Percentiles rank a stretch among this genome's conserved stretches.
Conservation (phyloP, 2,113 vertebrate genomes). For the Clarias macrocephalus region DNA sequence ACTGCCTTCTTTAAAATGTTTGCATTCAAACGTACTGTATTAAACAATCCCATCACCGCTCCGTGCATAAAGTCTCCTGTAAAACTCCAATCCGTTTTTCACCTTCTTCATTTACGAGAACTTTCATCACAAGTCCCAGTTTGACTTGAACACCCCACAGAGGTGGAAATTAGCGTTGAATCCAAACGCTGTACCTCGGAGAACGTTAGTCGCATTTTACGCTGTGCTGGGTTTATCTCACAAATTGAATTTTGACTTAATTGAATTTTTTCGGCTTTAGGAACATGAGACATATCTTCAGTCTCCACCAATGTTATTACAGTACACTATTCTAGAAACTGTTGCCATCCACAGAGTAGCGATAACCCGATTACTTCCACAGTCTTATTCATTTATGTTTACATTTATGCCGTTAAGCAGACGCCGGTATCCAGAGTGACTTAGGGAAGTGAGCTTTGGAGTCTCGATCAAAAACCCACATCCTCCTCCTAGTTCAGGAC, state of each 20-base stretch:
- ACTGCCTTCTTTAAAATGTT: too few species aligned
- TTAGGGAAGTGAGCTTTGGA: not conserved
- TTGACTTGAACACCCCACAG: too few species aligned
- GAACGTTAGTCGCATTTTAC: too few species aligned
- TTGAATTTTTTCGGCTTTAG: not conserved
- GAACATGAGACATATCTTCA: constrained; percentile 7
- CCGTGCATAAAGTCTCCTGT: too few species aligned
- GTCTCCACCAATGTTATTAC: not conserved
- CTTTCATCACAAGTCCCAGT: too few species aligned
- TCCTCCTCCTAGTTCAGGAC: not conserved
- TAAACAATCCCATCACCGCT: too few species aligned
- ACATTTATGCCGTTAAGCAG: not conserved
- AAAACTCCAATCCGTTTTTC: too few species aligned
- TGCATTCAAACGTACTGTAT: too few species aligned
- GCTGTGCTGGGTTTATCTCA: not conserved
- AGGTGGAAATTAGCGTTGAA: too few species aligned
- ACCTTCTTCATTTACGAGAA: too few species aligned
- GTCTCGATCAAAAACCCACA: not conserved
- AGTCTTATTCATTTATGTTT: not conserved
- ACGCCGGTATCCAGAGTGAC: not conserved
- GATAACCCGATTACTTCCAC: not conserved
- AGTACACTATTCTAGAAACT: not conserved
- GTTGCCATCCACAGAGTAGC: not conserved
- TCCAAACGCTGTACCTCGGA: not conserved
- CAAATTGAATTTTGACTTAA: constrained; percentile 2